phyloP scores from a whole-genome alignment of 2,113 vertebrate species.

The Amia ocellicauda region DNA sequence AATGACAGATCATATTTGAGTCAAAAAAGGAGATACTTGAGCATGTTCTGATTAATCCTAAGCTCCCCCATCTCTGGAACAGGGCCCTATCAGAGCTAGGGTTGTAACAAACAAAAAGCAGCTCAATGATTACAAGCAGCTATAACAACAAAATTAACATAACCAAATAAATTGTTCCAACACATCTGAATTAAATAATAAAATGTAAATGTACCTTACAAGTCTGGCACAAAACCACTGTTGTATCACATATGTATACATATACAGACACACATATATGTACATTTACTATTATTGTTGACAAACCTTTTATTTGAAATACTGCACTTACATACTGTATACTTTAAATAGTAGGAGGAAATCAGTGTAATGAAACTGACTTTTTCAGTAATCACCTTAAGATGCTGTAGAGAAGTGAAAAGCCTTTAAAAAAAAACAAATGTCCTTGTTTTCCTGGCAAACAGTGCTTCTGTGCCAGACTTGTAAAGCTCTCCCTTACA shows the following conservation, averaged over 20 bases:
- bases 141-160: background rate
- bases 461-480: conserved; percentile 4
- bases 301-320: too few relatives aligned
- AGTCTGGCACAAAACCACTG: too few relatives aligned
- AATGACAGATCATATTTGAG: conserved; percentile 3
- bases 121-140: background rate
- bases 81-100: conserved; percentile 20
- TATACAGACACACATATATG: too few relatives aligned
- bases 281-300: too few relatives aligned
- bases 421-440: conserved; percentile 2
- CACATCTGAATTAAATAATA: too few relatives aligned
- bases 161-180: too few relatives aligned
- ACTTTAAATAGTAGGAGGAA: too few relatives aligned
- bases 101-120: conserved; percentile 38
- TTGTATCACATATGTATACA: too few relatives aligned
- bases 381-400: conserved; percentile 1
- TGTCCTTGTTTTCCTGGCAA: conserved; percentile 2
- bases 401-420: background rate
- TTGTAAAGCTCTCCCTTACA: conserved; percentile 8
- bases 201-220: too few relatives aligned
- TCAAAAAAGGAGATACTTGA: conserved; percentile 7
- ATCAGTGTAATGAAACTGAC: background rate
- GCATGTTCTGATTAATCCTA: conserved; percentile 35
- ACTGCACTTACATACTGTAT: too few relatives aligned
- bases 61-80: conserved; percentile 11